Base-by-base conservation (phyloP, 2,888 invertebrate genomes). In the Exephanes ischioxanthus region DNA sequence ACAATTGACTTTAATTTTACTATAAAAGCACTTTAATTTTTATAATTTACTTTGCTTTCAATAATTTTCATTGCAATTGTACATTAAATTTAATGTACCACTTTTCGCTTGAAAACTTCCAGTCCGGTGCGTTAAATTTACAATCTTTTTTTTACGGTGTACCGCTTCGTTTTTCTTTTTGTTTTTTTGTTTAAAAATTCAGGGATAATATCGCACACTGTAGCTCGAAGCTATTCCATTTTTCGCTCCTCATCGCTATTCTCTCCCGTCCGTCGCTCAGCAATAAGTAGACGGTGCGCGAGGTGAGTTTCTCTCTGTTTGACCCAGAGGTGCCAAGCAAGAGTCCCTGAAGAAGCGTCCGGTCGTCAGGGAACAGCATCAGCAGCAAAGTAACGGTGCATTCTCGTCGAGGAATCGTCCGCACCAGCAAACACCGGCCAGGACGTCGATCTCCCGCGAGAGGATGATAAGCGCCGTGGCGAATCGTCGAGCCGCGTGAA, bases 291-390 rank as follows among this genome's bases (percentile, higher is more conserved):
- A 90, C 88, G 89, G 89, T 88, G 89, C 89, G 89, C 89, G 90
- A 88, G 89, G 89, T 89, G 87, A 87, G 84, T 83, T 83, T 87
- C 77, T 88, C 81, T 90, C 85, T 91, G 88, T 91, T 90, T 89
- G 86, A 48, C 87, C 84, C 91, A 93, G 94, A 89, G 94, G 93
- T 89, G 93, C 94, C 91, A 94, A 94, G 91, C 93, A 94, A 89
- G 93, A 93, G 86, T 91, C 92, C 11, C 83, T 93, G 88, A 92
- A 91, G 88, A 93, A 93, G 87, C 90, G 91, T 80, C 90, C 90
- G 67, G 53, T 68, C 45, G 85, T 68, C 72, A 90, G 88, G 83
- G 88, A 91, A 48, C 91, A 89, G 16, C 72, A 55, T 19, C 80
- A 67, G 41, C 77, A 63, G 48, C 71, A 22, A 81, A 33, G 61